Evolutionary conservation across 92 coral and sea anemone species (phyloP).

Genomic region (Paragorgia papillata): DNA sequence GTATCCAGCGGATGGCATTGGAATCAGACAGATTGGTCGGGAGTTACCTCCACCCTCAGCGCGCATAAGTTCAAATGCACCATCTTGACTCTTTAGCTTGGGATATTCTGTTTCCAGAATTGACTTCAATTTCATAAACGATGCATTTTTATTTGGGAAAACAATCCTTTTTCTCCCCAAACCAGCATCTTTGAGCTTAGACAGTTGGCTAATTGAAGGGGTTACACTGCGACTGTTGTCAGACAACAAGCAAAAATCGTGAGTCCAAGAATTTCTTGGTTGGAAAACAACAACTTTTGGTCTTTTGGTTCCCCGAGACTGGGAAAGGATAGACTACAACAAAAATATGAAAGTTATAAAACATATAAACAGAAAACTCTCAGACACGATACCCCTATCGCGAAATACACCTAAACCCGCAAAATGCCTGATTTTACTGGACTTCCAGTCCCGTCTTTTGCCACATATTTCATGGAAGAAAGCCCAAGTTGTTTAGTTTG

Average conservation of each 20-base stretch:
- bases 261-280: constrained; percentile 50
- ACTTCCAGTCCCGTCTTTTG: no score
- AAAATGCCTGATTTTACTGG: no score
- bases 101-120: constrained; percentile 42
- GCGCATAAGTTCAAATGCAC: constrained; percentile 54
- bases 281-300: constrained; percentile 21
- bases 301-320: neutral
- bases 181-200: constrained; percentile 48
- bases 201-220: constrained; percentile 31
- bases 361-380: no score
- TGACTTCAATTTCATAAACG: constrained; percentile 22
- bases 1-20: constrained; percentile 41
- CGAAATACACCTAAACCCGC: no score
- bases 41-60: constrained; percentile 49
- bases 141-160: constrained; percentile 1
- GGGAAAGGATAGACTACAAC: no score
- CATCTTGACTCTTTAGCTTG: constrained; percentile 44
- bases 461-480: no score
- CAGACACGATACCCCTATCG: no score
- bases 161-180: constrained; percentile 36
- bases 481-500: no score
- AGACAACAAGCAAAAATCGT: constrained; percentile 51
- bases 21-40: constrained; percentile 39
- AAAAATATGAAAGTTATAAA: no score
- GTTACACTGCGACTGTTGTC: constrained; percentile 24